These are phyloP conservation scores for Anastrepha ludens DNA, from an alignment of 1,140 invertebrate genomes.

Conservation along the genomic window DNA sequence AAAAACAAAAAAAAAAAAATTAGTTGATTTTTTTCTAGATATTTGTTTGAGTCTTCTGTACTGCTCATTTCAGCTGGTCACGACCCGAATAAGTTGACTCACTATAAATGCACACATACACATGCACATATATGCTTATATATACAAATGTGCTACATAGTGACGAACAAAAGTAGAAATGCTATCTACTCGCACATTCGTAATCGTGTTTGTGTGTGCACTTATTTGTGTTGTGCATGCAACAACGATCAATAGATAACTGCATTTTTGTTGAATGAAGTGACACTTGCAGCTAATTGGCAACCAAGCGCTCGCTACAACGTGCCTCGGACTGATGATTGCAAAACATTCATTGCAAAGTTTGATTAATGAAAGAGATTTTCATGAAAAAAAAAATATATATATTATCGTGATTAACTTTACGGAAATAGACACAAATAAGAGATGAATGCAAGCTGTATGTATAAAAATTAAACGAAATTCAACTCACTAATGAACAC, in stretches of 20 bases:
- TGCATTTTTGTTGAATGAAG: conserved; percentile 20
- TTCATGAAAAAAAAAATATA: background rate
- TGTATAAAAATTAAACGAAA: conserved; percentile 2
- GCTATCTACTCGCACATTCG: background rate
- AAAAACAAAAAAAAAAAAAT: background rate
- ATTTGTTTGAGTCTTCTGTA: background rate
- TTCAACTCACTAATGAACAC: conserved; percentile 27
- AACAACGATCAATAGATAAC: background rate
- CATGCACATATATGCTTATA: background rate
- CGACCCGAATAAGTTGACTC: background rate
- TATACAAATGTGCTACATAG: background rate
- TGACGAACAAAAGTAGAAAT: background rate
- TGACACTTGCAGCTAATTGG: conserved; percentile 34
- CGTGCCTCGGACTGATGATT: background rate
- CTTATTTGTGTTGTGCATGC: background rate
- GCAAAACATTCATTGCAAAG: background rate
- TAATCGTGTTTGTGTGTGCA: background rate
- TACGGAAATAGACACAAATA: conserved; percentile 21
- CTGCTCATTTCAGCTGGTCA: conserved; percentile 27
- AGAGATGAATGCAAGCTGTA: background rate
- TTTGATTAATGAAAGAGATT: conserved; percentile 11
- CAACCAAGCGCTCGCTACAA: background rate
- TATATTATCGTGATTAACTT: conserved; percentile 23
- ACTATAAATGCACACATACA: background rate
- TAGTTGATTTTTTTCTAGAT: background rate